Base-by-base conservation (phyloP, 2,797 vertebrate species). In the Melanitta fusca region DNA sequence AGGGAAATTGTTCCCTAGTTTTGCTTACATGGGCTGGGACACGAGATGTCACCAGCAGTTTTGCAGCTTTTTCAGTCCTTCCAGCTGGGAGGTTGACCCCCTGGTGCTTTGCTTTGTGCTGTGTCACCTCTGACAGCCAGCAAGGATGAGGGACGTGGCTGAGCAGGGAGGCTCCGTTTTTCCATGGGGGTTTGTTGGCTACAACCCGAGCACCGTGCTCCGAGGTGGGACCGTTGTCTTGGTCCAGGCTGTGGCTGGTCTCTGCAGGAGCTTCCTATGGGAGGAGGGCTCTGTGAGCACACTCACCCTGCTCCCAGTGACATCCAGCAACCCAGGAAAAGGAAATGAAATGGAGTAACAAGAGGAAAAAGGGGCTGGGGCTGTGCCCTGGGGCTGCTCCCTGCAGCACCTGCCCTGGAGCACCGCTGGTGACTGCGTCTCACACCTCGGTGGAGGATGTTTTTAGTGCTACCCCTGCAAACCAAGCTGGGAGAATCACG, bases 181-280 rank as follows among this genome's bases (percentile, higher is more conserved):
- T 47, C 34, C 28, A 8, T 0, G 0, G 51, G n/a, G 7, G 2
- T 34, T 51, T 89, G 41, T 8, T 25, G 25, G 21, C 47, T 60
- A 1, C 28, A 17, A 16, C 30, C 24, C 0, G 1, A 72, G 28
- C 54, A 53, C 20, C 25, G 45, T 47, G 24, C 49, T 73, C 0
- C 0, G 2, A 27, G n/a, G 53, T 71, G 58, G 66, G 54, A 69
- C 19, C 56, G 41, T 22, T 74, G 83, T 20, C 51, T 74, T 14
- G 45, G 30, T 85, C 20, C 13, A 70, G 60, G 4, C 6, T 73
- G 25, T n/a, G 36, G 6, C 8, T 62, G 71, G 41, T 36, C 60
- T 80, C 64, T 0, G 0, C 3, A 39, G 51, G 47, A 36, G 49
- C n/a, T 8, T 43, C 30, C 7, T 3, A 1, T 12, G 8, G 20